phyloP scores from a whole-genome alignment of 2,888 invertebrate genomes.

The Leucania comma region DNA sequence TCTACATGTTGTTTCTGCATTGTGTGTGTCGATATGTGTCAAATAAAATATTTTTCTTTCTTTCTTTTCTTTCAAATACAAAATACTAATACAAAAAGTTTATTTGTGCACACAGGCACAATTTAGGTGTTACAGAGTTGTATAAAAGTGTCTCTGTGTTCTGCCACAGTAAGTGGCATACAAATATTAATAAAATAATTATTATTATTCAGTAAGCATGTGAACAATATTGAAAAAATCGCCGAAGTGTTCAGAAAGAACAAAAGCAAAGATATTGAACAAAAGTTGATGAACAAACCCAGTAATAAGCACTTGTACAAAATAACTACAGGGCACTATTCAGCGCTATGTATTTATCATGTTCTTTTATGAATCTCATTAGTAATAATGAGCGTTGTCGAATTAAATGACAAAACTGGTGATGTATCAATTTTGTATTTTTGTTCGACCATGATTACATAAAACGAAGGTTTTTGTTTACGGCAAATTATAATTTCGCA shows the following conservation, averaged over 20 bases:
- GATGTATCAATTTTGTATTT: slow-evolving; percentile 57
- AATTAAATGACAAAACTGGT: slow-evolving; percentile 37
- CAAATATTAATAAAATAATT: no score
- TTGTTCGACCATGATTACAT: slow-evolving; percentile 18
- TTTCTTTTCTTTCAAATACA: no score
- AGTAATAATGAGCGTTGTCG: slow-evolving; percentile 46
- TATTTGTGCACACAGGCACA: no score
- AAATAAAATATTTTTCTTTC: no score
- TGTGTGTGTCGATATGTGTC: no score
- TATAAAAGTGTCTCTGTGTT: no score
- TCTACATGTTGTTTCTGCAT: no score
- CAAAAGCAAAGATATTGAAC: neutral
- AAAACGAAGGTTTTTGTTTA: slow-evolving; percentile 3
- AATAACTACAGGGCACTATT: slow-evolving; percentile 24
- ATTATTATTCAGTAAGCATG: no score
- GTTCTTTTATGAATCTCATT: slow-evolving; percentile 49
- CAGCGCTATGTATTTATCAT: slow-evolving; percentile 30
- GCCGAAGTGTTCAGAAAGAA: neutral
- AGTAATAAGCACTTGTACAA: slow-evolving; percentile 18
- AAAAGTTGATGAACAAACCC: slow-evolving; percentile 33
- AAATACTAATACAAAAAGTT: no score
- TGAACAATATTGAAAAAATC: no score
- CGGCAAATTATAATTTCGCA: slow-evolving; percentile 3
- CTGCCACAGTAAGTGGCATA: no score
- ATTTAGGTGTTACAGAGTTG: no score